Evolutionary conservation across 2,113 vertebrate species (phyloP), one percentile per base, ranked within the genome.

Genomic region (Balaenoptera acutorostrata): DNA sequence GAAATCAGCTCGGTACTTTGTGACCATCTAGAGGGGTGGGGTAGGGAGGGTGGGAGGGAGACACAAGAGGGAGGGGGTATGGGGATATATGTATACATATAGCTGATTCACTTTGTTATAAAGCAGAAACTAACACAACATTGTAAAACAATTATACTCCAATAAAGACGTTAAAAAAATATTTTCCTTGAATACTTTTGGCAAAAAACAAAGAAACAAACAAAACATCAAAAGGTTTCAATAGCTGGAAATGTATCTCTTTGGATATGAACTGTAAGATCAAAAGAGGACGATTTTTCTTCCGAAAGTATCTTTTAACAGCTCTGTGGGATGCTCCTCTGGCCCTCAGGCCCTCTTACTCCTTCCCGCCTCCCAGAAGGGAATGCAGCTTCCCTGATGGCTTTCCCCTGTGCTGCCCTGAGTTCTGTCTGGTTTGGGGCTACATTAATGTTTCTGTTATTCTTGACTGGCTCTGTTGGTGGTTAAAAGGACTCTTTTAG

Each of bases 221-320:
- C 20, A 88, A n/a, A 41, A 84, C 63, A 44, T 10, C 20, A 83
- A 66, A 59, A 78, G 27, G 7, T 74, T 89, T 93, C 8, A 52
- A 9, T 59, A 57, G 46, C 8, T 27, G 25, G 11, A 88, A 63
- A 9, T 74, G 7, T 44, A 41, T 91, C 6, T 57, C 75, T 95
- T 94, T 75, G 75, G 96, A 89, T 95, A 88, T 2, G 69, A 98
- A 95, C 78, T 90, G 96, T 98, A 97, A 97, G 97, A 92, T 91
- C 52, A 68, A 93, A 96, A 97, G 69, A 98, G 87, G 95, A 88
- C 81, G 93, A 80, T 97, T 98, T 98, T 98, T 94, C 88, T 98
- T 74, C 95, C 86, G 66, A 95, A 92, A 97, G 94, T 95, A 98
- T 97, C 95, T 98, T 98, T 97, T 98, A 98, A 98, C 89, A 97